These are phyloP conservation scores for Bambusicola thoracicus DNA, from an alignment of 2,113 vertebrate genomes.

Conservation along the genomic window DNA sequence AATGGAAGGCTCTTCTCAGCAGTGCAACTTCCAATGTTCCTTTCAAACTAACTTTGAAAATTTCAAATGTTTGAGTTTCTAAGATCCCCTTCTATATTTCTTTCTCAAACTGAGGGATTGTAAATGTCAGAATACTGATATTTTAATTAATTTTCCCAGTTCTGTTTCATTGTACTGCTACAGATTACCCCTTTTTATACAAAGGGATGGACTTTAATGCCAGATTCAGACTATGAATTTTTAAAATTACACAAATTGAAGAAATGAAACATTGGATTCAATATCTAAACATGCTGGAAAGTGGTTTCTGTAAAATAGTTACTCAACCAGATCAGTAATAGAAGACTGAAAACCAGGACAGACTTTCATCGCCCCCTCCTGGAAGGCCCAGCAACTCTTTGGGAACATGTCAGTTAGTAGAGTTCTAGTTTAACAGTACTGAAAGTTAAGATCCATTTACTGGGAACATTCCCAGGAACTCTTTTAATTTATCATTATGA, in stretches of 20 bases:
- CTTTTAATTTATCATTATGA: not conserved
- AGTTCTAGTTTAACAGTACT: not conserved
- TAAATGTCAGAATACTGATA: not conserved
- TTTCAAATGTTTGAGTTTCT: not conserved
- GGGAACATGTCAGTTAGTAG: not conserved
- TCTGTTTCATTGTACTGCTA: not conserved
- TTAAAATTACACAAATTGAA: not conserved
- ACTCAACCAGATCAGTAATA: not conserved
- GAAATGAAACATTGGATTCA: not conserved
- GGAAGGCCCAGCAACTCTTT: not conserved
- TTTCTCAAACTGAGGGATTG: not conserved
- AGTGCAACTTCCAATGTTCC: not conserved
- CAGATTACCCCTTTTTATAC: not conserved
- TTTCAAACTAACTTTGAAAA: not conserved
- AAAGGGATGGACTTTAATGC: not conserved
- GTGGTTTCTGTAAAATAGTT: not conserved
- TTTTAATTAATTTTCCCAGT: not conserved
- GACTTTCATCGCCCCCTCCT: not conserved
- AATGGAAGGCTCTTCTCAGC: not conserved
- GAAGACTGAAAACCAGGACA: not conserved
- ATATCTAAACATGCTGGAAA: not conserved
- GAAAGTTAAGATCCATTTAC: not conserved
- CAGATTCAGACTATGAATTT: not conserved
- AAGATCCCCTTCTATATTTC: not conserved
- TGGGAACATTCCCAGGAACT: not conserved